Evolutionary conservation across 2,113 vertebrate species (phyloP), one percentile per base, ranked within the genome.

Genomic region (Boulengeromyrus knoepffleri): DNA sequence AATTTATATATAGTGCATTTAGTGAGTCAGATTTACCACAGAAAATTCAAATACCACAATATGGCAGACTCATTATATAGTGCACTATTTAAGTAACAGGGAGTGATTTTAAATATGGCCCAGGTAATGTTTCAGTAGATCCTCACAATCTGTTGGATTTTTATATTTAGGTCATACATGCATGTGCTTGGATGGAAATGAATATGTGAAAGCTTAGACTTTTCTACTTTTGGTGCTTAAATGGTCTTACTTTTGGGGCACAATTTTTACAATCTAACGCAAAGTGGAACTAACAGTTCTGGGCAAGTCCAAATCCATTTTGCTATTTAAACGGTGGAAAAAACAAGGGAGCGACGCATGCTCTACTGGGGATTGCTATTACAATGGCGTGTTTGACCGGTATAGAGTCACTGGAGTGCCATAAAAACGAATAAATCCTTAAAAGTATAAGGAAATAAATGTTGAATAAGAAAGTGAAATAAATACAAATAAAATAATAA

Each of bases 151-250:
- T 27, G 42, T 39, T 39, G 87, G 17, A 52, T 88, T 36, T 36
- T 66, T 45, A 46, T 39, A 8, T 45, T 88, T 70, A n/a, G 46
- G 3, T 89, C 31, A 39, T 39, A 19, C 50, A 70, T 89, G 88
- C 88, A 89, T 77, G 85, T 87, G 85, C 49, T 52, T 87, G 49
- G 15, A 36, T 56, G 50, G 46, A 87, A 49, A 36, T 52, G 15
- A 52, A 53, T 52, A 83, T 53, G 74, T n/a, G 13, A 84, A 88
- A 24, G 36, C 24, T 27, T 45, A 27, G 50, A 89, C 50, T 19
- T 85, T 46, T 89, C 12, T 58, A 85, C 80, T 58, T 85, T 85
- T 89, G 89, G 89, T 62, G 89, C 80, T 89, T 77, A 50, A 13
- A 27, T 56, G 46, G 52, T 85, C 36, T 62, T 84, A 58, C 47